These are phyloP conservation scores for Bergia puertoricense DNA, from an alignment of 92 coral and sea anemone species.

Conservation along the genomic window DNA sequence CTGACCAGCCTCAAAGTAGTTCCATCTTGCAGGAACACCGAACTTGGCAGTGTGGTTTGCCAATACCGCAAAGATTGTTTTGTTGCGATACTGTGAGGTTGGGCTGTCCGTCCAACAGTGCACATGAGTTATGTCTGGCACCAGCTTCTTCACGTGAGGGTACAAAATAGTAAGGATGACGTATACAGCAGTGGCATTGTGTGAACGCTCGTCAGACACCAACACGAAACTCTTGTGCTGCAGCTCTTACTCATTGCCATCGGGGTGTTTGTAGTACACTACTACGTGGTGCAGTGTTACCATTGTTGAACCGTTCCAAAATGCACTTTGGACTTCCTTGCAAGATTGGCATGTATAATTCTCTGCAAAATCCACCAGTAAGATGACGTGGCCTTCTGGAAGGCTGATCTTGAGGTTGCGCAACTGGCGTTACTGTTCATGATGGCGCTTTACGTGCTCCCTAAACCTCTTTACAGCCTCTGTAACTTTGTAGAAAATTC, in stretches of 20 bases:
- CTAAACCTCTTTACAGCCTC: slow-evolving; percentile 2
- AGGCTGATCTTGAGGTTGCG: neutral
- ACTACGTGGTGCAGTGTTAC: slow-evolving; percentile 47
- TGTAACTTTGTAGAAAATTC: slow-evolving; percentile 21
- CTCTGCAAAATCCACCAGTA: slow-evolving; percentile 15
- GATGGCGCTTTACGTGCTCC: slow-evolving; percentile 10
- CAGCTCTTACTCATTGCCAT: neutral
- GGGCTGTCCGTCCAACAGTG: slow-evolving; percentile 50
- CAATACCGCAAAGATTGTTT: slow-evolving; percentile 23
- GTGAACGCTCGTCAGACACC: slow-evolving; percentile 32
- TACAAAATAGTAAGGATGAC: neutral
- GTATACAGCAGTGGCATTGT: slow-evolving; percentile 29
- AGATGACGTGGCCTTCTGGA: neutral
- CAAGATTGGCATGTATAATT: slow-evolving; percentile 17
- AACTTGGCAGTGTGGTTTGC: slow-evolving; percentile 44
- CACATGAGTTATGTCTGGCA: neutral
- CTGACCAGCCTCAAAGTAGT: slow-evolving; percentile 57
- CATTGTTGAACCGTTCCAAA: slow-evolving; percentile 24
- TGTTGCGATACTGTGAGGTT: slow-evolving; percentile 51
- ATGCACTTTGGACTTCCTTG: slow-evolving; percentile 21
- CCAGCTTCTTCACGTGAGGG: neutral
- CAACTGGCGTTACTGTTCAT: neutral
- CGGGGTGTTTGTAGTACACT: slow-evolving; percentile 39
- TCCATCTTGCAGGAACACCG: slow-evolving; percentile 47
- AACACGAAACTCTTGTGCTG: slow-evolving; percentile 47